Evolutionary conservation across 2,888 invertebrate genomes (phyloP).

Genomic region (Amphipoea oculea): DNA sequence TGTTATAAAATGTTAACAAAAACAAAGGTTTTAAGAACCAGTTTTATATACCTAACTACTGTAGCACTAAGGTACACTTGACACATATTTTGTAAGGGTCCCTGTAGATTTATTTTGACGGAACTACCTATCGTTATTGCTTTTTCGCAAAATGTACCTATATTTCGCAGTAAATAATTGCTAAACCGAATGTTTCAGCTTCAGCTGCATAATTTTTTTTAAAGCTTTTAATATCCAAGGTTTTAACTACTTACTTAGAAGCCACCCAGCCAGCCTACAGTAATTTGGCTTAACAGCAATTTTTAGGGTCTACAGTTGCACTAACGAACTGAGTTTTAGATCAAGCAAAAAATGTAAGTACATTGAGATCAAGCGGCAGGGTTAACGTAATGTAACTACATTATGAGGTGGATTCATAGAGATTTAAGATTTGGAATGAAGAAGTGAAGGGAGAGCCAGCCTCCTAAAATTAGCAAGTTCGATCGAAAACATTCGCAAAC

Average conservation of each 20-base stretch:
- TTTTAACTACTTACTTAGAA: background rate
- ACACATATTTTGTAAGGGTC: slow-evolving; percentile 44
- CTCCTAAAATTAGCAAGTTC: background rate
- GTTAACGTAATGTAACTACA: background rate
- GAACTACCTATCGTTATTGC: background rate
- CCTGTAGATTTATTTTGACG: slow-evolving; percentile 15
- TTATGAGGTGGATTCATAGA: too few species aligned
- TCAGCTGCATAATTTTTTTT: background rate
- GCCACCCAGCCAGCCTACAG: background rate
- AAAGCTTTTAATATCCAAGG: background rate
- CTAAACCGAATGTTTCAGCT: too few species aligned
- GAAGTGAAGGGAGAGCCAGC: background rate
- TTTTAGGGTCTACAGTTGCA: background rate
- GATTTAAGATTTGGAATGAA: too few species aligned
- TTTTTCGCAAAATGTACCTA: background rate
- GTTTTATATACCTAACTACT: slow-evolving; percentile 20
- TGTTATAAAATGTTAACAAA: slow-evolving; percentile 29
- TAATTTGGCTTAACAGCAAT: background rate
- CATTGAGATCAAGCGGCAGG: background rate
- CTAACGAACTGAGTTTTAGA: background rate
- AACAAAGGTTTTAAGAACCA: slow-evolving; percentile 31
- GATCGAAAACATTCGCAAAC: too few species aligned
- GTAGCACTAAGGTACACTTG: slow-evolving; percentile 15
- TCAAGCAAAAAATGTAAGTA: background rate
- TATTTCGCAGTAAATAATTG: background rate